Evolutionary conservation across 2,797 vertebrate genomes (phyloP), one percentile per base, ranked within the genome.

Genomic region (Coccyzus lansbergi): DNA sequence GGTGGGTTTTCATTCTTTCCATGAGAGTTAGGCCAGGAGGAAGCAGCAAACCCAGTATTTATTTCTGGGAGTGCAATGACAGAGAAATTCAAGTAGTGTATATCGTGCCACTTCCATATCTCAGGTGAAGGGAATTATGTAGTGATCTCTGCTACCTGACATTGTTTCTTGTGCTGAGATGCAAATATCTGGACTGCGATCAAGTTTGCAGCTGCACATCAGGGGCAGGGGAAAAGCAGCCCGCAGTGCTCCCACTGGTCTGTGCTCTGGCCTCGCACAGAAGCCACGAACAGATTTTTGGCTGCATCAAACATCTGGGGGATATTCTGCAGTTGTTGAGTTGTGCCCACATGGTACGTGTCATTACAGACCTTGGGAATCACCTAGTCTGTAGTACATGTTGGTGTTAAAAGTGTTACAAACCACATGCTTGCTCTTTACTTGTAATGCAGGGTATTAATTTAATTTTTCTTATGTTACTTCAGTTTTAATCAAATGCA

Each of bases 401-500:
- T 31, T 88, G 4, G 0, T 76, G 82, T 82, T 93, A 89, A 80
- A 90, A 94, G 80, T 91, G 78, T 84, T 95, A 95, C 56, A 92
- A 96, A 92, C 86, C 86, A 70, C 74, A 93, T 83, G 72, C 85
- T 94, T 82, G 90, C 76, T 90, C 83, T 85, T 88, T 93, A 70
- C 83, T 88, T 93, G 94, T 93, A 96, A 95, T 77, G 93, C 92
- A 94, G 93, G 95, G 93, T 80, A 95, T 92, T 93, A 91, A 91
- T 95, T 94, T 92, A 84, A 83, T 93, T 93, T 94, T 95, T 94
- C 96, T 86, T 82, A 18, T 86, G 92, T 88, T 92, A 93, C 90
- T 93, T 89, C 92, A 94, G 46, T 93, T 93, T 92, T 96, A 96
- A 95, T 95, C 92, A 95, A 93, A 89, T 92, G 86, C 90, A 94